A percentile compares a stretch with the other conserved stretches of the same genome.
These are phyloP conservation scores for Anisognathus igniventris DNA, from an alignment of 2,797 vertebrate species.

Conservation along the genomic window DNA sequence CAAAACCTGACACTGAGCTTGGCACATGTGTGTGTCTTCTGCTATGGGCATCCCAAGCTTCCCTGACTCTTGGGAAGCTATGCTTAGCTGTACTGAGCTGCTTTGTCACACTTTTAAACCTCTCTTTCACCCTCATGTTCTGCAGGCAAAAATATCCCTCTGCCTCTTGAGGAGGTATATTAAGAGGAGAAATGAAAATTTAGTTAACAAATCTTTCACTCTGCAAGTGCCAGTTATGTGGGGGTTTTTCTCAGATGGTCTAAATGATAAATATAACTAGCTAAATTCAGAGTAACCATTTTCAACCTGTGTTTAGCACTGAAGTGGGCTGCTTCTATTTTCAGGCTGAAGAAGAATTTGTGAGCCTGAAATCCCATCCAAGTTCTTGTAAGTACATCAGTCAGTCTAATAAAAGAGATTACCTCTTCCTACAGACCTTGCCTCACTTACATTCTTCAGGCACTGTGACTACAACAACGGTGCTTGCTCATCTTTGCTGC, in stretches of 20 bases:
- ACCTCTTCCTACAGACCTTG: constrained; percentile 10
- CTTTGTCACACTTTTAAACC: not conserved
- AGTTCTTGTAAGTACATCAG: constrained; percentile 27
- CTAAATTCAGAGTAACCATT: constrained; percentile 48
- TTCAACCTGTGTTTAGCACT: constrained; percentile 26
- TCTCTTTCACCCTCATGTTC: not conserved
- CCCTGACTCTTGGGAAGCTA: not conserved
- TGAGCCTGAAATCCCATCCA: not conserved
- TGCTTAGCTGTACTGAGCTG: not conserved
- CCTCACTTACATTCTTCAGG: not conserved
- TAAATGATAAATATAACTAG: constrained; percentile 38
- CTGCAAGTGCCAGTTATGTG: not conserved
- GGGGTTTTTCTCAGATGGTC: not conserved
- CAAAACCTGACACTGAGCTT: rapidly evolving
- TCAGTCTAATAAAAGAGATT: constrained; percentile 41
- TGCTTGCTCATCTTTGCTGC: not conserved
- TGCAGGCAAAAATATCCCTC: constrained; percentile 1
- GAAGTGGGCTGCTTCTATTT: constrained; percentile 54
- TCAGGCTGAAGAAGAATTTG: not conserved
- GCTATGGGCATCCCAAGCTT: not conserved
- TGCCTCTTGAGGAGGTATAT: not conserved
- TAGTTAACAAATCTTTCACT: constrained; percentile 4
- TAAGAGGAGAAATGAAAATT: not conserved
- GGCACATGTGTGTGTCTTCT: rapidly evolving
- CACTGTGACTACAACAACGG: not conserved